Percentiles rank a stretch among this genome's conserved stretches.
These are phyloP conservation scores for Leptodactylus fuscus DNA, from an alignment of 2,113 vertebrate genomes.

Conservation along the genomic window DNA sequence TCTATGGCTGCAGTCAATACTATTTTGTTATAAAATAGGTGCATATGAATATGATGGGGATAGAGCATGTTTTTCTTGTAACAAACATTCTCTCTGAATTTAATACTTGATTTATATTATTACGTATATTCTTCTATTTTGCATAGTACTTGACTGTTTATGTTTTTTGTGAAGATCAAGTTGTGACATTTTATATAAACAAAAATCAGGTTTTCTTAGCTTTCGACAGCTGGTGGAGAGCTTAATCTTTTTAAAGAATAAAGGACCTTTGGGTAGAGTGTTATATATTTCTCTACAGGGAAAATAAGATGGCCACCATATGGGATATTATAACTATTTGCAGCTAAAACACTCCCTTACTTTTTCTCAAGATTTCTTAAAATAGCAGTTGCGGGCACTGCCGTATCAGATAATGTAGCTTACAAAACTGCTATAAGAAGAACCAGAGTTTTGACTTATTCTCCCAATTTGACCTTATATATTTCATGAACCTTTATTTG, in stretches of 20 bases:
- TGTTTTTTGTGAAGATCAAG: not conserved
- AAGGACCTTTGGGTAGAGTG: not conserved
- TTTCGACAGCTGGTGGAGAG: not conserved
- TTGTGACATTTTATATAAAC: not conserved
- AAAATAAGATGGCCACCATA: too few species aligned
- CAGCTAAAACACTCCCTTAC: too few species aligned
- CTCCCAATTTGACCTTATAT: too few species aligned
- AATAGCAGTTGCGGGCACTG: too few species aligned
- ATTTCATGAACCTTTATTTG: too few species aligned
- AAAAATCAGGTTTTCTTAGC: not conserved
- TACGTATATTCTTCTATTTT: not conserved
- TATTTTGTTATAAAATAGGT: conserved; percentile 53
- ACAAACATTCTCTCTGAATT: conserved; percentile 32
- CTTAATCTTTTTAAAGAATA: not conserved
- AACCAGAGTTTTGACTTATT: too few species aligned
- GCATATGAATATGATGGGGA: conserved; percentile 49
- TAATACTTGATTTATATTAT: not conserved
- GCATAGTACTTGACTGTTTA: not conserved
- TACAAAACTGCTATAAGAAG: too few species aligned
- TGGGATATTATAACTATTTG: too few species aligned
- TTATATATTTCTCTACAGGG: too few species aligned
- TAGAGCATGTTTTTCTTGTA: conserved; percentile 40
- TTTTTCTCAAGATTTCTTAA: too few species aligned
- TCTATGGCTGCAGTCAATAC: conserved; percentile 13
- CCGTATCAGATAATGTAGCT: too few species aligned